Base-by-base conservation (phyloP, 1,140 invertebrate species). In the Cydia strobilella region DNA sequence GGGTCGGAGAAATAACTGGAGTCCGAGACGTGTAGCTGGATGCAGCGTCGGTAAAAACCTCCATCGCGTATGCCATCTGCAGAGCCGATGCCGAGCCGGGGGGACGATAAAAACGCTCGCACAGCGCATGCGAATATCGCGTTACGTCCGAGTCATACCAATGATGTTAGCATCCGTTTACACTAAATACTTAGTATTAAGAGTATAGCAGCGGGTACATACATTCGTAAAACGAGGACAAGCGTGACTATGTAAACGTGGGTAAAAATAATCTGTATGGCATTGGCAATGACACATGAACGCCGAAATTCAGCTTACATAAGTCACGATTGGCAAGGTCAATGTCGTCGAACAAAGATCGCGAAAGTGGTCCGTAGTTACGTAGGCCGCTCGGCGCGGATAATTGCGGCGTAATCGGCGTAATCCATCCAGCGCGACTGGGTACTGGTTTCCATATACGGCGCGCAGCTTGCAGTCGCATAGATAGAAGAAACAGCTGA, bases 401-500 rank as follows among this genome's bases (percentile, higher is more conserved):
- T 92, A 90, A 92, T 92, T 90, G 90, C 89, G 84, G 86, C 84
- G 86, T 90, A 90, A 89, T 89, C 86, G 84, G 51, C 85, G 89
- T 90, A 90, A 92, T 92, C 86, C 89, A 89, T 89, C 89, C 86
- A 69, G 76, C 83, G 10, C 35, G 71, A 23, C 76, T 25, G 75
- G 20, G n/a, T 27, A 74, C 86, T 79, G 79, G 89, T 90, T 90
- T 88, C 90, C 90, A 82, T 92, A 80, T 89, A 91, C 84, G 90
- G 87, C 69, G 72, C 82, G 87, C 89, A 90, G 90, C 89, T 88
- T 91, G 90, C 85, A 81, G 76, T 76, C 82, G 81, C 84, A 88
- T 90, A 91, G 89, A 88, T 90, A 91, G 89, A 90, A 90, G 85
- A 89, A 89, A 91, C 90, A 92, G 89, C 89, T 92, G 90, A 91